Conservation (phyloP, 2,888 invertebrate species). For the Cheilosia vernalis region DNA sequence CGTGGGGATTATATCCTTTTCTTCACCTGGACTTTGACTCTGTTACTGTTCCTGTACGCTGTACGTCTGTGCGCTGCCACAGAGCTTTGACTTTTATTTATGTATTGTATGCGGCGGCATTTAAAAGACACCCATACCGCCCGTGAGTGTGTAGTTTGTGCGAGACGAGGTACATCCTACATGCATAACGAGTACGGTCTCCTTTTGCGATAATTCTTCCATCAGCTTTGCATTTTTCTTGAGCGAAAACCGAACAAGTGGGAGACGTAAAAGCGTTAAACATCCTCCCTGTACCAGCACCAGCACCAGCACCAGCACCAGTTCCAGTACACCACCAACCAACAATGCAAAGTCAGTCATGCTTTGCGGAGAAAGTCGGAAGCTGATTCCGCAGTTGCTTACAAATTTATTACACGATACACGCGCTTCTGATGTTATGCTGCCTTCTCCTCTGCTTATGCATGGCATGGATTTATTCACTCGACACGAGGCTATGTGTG, state of each 20-base stretch:
- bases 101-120: slow-evolving; percentile 14
- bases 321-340: not conserved
- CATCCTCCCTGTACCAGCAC: not conserved
- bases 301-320: no score
- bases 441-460: slow-evolving; percentile 16
- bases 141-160: not conserved
- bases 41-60: no score
- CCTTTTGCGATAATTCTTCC: slow-evolving; percentile 6
- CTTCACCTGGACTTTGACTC: slow-evolving; percentile 61
- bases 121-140: not conserved
- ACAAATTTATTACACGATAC: slow-evolving; percentile 71
- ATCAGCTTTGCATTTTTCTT: slow-evolving; percentile 56
- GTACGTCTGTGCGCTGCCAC: slow-evolving; percentile 10
- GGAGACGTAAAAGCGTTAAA: not conserved
- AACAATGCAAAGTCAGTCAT: slow-evolving; percentile 71
- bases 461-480: slow-evolving; percentile 50
- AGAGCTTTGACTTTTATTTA: slow-evolving; percentile 46
- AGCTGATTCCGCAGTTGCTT: slow-evolving; percentile 75
- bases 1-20: slow-evolving; percentile 60
- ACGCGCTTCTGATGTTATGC: slow-evolving; percentile 21
- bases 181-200: not conserved
- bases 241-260: not conserved
- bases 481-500: slow-evolving; percentile 23
- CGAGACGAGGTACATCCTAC: not conserved
- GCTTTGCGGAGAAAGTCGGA: slow-evolving; percentile 76